These are phyloP conservation scores for Dendrophyllia cribrosa DNA, from an alignment of 64 coral and sea anemone species.

Conservation along the genomic window DNA sequence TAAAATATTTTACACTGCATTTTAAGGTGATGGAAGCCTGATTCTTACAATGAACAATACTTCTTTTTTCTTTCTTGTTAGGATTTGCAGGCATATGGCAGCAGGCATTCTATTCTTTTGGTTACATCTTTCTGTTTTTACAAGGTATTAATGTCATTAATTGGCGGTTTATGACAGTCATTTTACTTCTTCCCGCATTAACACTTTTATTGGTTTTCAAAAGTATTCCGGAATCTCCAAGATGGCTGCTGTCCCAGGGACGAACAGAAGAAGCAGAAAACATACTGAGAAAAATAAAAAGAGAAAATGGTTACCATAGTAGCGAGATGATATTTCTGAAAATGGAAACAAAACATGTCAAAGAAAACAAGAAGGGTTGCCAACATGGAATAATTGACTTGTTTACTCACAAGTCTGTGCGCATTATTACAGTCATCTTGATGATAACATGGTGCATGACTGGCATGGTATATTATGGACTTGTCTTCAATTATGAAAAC, in stretches of 20 bases:
- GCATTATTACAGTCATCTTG: conserved; percentile 8
- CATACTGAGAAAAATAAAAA: conserved; percentile 17
- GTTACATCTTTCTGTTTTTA: conserved; percentile 25
- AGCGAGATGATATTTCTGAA: conserved; percentile 6
- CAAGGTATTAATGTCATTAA: conserved; percentile 36
- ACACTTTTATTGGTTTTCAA: conserved; percentile 46
- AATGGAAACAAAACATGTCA: not conserved
- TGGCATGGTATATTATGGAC: conserved; percentile 48
- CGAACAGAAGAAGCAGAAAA: conserved; percentile 43
- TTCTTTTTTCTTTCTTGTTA: not conserved
- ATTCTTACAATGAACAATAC: not conserved
- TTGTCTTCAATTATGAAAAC: conserved; percentile 29
- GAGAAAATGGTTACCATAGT: conserved; percentile 11
- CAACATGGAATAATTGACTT: not conserved
- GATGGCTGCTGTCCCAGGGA: conserved; percentile 31
- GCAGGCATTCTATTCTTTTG: conserved; percentile 66
- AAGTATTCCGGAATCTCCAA: conserved; percentile 62
- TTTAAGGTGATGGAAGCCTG: no score
- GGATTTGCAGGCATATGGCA: conserved; percentile 56
- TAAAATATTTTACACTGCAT: no score
- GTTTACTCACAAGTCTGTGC: conserved; percentile 36
- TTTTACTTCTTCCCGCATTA: conserved; percentile 49
- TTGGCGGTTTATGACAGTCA: conserved; percentile 58
- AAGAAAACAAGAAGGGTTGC: not conserved
- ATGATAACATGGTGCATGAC: conserved; percentile 23